Evolutionary conservation across 2,113 vertebrate species (phyloP).

Genomic region (Tauraco erythrolophus): DNA sequence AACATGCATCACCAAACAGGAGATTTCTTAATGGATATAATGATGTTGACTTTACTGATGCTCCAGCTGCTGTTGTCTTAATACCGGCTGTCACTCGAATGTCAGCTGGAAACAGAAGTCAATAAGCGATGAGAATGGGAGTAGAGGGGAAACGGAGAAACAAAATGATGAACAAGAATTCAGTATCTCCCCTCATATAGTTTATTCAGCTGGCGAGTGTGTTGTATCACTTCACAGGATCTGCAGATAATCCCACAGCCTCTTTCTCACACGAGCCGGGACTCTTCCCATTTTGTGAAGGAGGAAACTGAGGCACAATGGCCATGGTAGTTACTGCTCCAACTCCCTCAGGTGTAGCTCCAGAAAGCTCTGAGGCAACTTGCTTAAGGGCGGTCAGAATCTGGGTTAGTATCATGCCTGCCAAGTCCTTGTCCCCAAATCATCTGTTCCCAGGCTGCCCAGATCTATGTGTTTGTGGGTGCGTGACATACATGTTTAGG

Average conservation of each 20-base stretch:
- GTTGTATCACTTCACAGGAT: neutral
- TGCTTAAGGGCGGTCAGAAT: neutral
- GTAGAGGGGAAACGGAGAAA: conserved; percentile 44
- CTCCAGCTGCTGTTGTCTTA: conserved; percentile 71
- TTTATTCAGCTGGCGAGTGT: neutral
- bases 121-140: conserved; percentile 65
- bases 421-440: neutral
- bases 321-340: neutral
- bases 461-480: neutral
- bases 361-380: neutral
- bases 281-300: neutral
- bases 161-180: neutral
- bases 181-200: neutral
- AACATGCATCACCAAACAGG: neutral
- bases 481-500: rapidly evolving
- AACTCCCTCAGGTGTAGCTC: neutral
- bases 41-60: conserved; percentile 49
- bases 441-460: neutral
- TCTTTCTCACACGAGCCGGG: neutral
- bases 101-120: conserved; percentile 75
- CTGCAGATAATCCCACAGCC: neutral
- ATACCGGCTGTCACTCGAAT: conserved; percentile 65
- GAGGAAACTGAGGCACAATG: neutral
- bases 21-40: neutral
- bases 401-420: too few relatives aligned